Conservation (phyloP, 2,113 vertebrate genomes). For the Scopus umbretta region DNA sequence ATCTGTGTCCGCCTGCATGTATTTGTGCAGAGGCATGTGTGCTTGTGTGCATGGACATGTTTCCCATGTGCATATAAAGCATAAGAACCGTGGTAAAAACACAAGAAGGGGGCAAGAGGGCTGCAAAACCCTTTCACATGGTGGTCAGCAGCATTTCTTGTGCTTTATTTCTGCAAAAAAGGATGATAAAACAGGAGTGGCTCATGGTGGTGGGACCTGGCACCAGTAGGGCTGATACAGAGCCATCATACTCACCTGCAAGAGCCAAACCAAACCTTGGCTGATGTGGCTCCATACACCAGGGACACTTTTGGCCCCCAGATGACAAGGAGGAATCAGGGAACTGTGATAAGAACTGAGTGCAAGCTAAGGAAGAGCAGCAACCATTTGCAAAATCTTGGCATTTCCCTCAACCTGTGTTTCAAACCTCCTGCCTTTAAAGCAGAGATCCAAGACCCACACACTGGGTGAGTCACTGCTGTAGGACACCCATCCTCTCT, state of each 20-base stretch:
- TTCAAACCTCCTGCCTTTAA: not conserved
- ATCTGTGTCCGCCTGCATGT: not conserved
- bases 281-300: not conserved
- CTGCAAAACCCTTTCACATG: not conserved
- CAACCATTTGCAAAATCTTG: not conserved
- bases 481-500: not conserved
- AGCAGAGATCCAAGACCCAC: not conserved
- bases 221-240: not conserved
- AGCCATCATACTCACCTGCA: not conserved
- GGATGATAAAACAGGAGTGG: not conserved
- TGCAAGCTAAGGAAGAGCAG: not conserved
- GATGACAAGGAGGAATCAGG: not conserved
- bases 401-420: not conserved
- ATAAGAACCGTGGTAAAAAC: not conserved
- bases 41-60: not conserved
- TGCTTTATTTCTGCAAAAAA: not conserved
- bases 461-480: not conserved
- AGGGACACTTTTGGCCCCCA: not conserved
- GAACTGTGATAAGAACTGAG: not conserved
- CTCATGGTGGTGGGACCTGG: not conserved
- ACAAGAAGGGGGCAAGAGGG: too few relatives aligned
- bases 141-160: not conserved
- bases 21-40: not conserved
- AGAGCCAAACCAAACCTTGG: not conserved
- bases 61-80: not conserved